Base-by-base conservation (phyloP, 2,888 invertebrate genomes). In the Zootermopsis nevadensis region DNA sequence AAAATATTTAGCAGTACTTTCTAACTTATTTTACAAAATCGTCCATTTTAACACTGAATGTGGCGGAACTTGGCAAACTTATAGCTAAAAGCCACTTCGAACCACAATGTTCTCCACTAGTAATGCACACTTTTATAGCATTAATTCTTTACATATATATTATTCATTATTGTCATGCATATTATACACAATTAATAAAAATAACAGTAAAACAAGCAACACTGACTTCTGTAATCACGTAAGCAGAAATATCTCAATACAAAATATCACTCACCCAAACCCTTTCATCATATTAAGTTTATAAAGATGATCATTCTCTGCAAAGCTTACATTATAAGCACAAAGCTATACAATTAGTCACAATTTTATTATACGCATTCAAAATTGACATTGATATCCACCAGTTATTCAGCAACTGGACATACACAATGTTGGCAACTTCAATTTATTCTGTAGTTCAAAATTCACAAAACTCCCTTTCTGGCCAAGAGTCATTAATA, bases 101-200 rank as follows among this genome's bases (percentile, higher is more conserved):
- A 60, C n/a, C 6, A 60, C n/a, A n/a, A 60, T 60, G 6, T 1
- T 60, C 60, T 60, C 12, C 60, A 60, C 4, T 60, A 60, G n/a
- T 74, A 38, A 74, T n/a, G 15, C n/a, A 38, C 31, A 38, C 2
- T 7, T 38, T 3, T 74, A 42, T 30, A 74, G 33, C 74, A 74
- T 6, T 0, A 74, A 38, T 19, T 74, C 24, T 67, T 72, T n/a
- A 27, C 74, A 74, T 74, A 74, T 74, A 24, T 74, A 74, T 10
- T 22, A 74, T 15, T 74, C 74, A 74, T 38, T 74, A 74, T 74
- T 74, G 74, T 74, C 74, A 74, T 74, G 74, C 24, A 74, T 74
- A n/a, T 10, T 74, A 33, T 33, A 69, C 69, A 69, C 10, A 33
- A 30, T 33, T 69, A 69, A 69, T 33, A 69, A 69, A 69, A 33